Base-by-base conservation (phyloP, 2,113 vertebrate species). In the Myiozetetes cayanensis region DNA sequence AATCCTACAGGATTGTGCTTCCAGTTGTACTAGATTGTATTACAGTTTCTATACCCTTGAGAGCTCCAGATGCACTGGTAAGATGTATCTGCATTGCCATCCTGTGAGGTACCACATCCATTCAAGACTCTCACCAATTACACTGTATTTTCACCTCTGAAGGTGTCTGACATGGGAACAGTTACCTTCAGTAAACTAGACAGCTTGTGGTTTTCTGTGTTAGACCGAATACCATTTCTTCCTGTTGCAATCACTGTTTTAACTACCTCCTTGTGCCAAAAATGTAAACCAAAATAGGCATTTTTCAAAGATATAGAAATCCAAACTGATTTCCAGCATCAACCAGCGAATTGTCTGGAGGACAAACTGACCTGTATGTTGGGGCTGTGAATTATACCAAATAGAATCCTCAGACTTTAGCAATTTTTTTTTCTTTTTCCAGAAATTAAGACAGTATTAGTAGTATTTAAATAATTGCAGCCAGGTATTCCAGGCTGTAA, bases 81-180 rank as follows among this genome's bases (percentile, higher is more conserved):
- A 27, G 19, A 23, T 46, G 25, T 39, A 59, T 39, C 21, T 0
- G 1, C 12, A 22, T 50, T 75, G 30, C 10, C 1, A 0, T 63
- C 28, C 31, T 53, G 16, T 50, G 27, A 75, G 35, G 61, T 56
- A 56, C 19, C 31, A 9, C 22, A 50, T 23, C 30, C 13, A 16
- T 66, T 94, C 35, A 46, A 46, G 25, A 19, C 15, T n/a, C 31
- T 49, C 11, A 12, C 3, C 33, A 50, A 4, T 62, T 76, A 27
- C 6, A 3, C 25, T 76, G 49, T 55, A 13, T 58, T 67, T 85
- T 79, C 31, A 66, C 15, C 17, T 66, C n/a, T 85, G n/a, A 24
- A n/a, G 33, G 41, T 52, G 25, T 78, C 46, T 81, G 55, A 33
- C 20, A 37, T 73, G 37, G 41, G 31, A 65, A 41, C 37, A 46